Evolutionary conservation across 2,797 vertebrate species (phyloP), one percentile per base, ranked within the genome.

Genomic region (Artibeus lituratus): DNA sequence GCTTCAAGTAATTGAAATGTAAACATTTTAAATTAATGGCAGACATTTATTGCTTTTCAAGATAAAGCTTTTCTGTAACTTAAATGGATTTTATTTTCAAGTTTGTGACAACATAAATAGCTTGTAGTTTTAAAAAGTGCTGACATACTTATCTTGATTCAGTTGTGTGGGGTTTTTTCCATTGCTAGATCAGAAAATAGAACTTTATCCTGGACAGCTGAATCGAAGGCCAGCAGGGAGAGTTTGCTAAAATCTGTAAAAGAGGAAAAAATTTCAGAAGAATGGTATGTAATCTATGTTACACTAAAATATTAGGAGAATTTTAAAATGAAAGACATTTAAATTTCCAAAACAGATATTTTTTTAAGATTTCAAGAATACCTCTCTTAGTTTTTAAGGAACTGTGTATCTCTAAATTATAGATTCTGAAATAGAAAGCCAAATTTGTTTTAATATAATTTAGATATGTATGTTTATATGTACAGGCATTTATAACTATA

Each of bases 251-350:
- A 98, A 96, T 98, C 98, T 19, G 98, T 99, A 97, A 99, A 98
- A 98, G 99, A 99, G 91, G 99, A 99, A 94, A 98, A 98, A 98
- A 99, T 99, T 97, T 98, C 99, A 94, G 98, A 99, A 96, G 99
- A 99, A 98, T 99, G 99, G 99, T 99, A 98, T 98, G 98, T 98
- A 86, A 59, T 97, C 21, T 84, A 2, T 37, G 96, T 97, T 93
- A 42, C 19, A 94, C 90, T 81, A 35, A 93, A 92, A 65, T 49
- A 49, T 19, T 88, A 42, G 53, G 37, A 32, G 81, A 84, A 22
- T 84, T 83, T 35, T 24, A 49, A 76, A 94, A 92, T 94, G n/a
- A 82, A 35, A 88, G 18, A 67, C 1, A 53, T 9, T 87, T 70
- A 35, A 94, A 82, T 90, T 12, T 94, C 24, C 9, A 32, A 94